Base-by-base conservation (phyloP, 2,113 vertebrate genomes). In the Melanocharis versteri region DNA sequence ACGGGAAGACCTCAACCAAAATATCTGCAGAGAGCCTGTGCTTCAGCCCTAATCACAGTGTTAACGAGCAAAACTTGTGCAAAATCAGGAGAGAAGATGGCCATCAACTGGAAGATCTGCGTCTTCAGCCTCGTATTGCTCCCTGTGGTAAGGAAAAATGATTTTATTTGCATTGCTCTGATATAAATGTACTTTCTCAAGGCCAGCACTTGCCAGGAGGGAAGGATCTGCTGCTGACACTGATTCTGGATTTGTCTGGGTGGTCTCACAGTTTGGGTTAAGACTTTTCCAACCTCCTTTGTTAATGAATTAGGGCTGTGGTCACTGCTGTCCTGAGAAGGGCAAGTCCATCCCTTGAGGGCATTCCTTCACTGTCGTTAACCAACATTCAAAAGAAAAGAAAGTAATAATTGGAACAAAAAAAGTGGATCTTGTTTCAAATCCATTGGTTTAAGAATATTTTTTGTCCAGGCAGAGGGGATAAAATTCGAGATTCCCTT, bases 131-230 rank as follows among this genome's bases (percentile, higher is more conserved):
- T 93, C 5, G 0, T 61, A 2, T 26, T 96, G 42, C 88, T 97
- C 70, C 95, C 97, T 15, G 3, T 61, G 97, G 97, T 97, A 97
- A 97, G 95, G 9, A 89, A 80, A 94, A 11, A 31, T 17, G 1
- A 0, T 35, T 69, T 88, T 47, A 15, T 76, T 62, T 70, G 39
- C 5, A 7, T 24, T 94, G 3, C 33, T 35, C 15, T 73, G 30
- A 6, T 73, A 12, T 6, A 83, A 94, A 80, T 56, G 1, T 4
- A 3, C 3, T 2, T 45, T 77, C 30, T 86, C 8, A 42, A 57
- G 40, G 44, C 11, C 45, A 93, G 31, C 9, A 11, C 6, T 64
- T 56, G 26, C 15, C 66, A 42, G 33, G 37, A 39, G 15, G 31
- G 70, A 89, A 87, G 37, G 11, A 20, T 42, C 27, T 57, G 11